These are phyloP conservation scores for Pseudorhombus dupliciocellatus DNA, from an alignment of 2,113 vertebrate genomes.

Conservation along the genomic window DNA sequence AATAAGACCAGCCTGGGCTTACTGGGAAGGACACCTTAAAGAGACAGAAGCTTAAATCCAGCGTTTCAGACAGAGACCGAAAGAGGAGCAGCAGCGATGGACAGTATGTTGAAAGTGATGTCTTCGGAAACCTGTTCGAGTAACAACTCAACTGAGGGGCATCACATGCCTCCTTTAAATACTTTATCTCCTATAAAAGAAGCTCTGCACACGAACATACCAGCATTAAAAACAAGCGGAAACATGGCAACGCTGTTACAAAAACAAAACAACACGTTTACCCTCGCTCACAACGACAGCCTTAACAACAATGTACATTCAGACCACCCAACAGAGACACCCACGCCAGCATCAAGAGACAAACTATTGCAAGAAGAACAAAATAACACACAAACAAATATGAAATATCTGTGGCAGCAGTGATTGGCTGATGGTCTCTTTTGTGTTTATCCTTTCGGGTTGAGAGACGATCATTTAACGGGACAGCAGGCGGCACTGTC, in stretches of 20 bases:
- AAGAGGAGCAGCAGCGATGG: not conserved
- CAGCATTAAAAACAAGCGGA: constrained; percentile 13
- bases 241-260: constrained; percentile 11
- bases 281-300: constrained; percentile 12
- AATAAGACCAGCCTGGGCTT: not conserved
- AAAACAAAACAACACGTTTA: constrained; percentile 17
- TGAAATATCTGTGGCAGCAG: constrained; percentile 2
- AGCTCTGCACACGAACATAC: not conserved
- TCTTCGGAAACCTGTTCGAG: not conserved
- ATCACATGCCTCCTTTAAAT: not conserved
- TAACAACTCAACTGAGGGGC: too few relatives aligned
- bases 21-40: not conserved
- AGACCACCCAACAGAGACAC: constrained; percentile 14
- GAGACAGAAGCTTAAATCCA: not conserved
- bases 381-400: constrained; percentile 6
- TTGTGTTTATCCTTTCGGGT: constrained; percentile 2
- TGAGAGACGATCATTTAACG: not conserved
- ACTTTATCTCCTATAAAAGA: constrained; percentile 29
- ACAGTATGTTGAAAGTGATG: too few relatives aligned
- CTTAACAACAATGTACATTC: constrained; percentile 18
- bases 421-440: constrained; percentile 14
- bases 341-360: constrained; percentile 21
- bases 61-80: not conserved
- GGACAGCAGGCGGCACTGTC: constrained; percentile 63
- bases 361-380: not conserved